Evolutionary conservation across 2,888 invertebrate species (phyloP).

Genomic region (Arge pagana): DNA sequence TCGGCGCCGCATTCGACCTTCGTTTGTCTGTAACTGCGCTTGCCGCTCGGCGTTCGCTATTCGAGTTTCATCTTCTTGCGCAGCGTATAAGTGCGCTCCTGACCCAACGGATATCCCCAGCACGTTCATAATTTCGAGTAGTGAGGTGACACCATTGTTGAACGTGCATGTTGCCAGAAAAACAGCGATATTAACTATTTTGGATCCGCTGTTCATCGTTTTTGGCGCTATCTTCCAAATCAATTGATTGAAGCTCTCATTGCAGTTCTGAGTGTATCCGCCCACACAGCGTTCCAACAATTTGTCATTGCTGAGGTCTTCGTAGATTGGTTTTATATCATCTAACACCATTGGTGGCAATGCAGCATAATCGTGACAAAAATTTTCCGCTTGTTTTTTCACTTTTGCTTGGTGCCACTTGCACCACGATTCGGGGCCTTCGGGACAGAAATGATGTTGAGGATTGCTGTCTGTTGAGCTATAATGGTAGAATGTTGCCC

Average conservation of each 20-base stretch:
- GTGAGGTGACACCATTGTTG: constrained; percentile 31
- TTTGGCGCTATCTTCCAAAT: constrained; percentile 34
- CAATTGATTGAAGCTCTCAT: constrained; percentile 32
- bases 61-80: too few species aligned
- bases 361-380: constrained; percentile 10
- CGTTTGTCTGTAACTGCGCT: too few species aligned
- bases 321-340: constrained; percentile 32
- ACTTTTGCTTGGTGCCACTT: background rate
- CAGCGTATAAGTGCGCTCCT: too few species aligned
- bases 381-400: constrained; percentile 23
- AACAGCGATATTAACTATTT: constrained; percentile 28
- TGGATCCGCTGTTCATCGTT: constrained; percentile 30
- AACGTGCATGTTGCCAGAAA: constrained; percentile 57
- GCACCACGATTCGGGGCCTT: background rate
- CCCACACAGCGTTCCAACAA: constrained; percentile 33
- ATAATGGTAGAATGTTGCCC: background rate
- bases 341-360: constrained; percentile 13
- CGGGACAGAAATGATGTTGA: background rate
- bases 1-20: too few species aligned
- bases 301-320: constrained; percentile 30
- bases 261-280: constrained; percentile 34
- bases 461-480: background rate
- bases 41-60: too few species aligned
- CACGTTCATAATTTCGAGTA: too few species aligned
- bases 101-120: too few species aligned